phyloP scores from a whole-genome alignment of 2,113 vertebrate species.

The Neotragus moschatus region DNA sequence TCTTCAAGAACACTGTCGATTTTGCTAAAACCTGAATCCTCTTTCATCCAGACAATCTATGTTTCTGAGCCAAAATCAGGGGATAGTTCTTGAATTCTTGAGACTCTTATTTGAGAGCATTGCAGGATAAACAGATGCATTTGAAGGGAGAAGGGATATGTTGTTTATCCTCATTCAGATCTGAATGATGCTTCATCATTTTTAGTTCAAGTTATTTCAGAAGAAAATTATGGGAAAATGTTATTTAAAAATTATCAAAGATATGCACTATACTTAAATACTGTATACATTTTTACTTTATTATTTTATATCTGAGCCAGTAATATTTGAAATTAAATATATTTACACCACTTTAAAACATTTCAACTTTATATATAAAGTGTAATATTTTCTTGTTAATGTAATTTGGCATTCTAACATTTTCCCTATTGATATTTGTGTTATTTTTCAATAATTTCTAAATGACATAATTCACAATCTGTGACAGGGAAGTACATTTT shows the following conservation, averaged over 20 bases:
- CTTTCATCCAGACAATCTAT: conserved; percentile 28
- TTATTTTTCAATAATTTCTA: background rate
- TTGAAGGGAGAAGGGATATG: background rate
- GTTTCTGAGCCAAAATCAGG: conserved; percentile 18
- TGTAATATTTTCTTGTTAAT: background rate
- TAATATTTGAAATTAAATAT: conserved; percentile 11
- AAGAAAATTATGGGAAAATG: background rate
- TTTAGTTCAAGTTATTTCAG: background rate
- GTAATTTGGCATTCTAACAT: background rate
- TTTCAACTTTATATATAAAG: background rate
- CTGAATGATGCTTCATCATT: background rate
- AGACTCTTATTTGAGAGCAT: background rate
- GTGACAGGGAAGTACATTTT: background rate
- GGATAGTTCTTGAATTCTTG: background rate
- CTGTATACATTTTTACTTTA: background rate
- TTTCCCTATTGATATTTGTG: background rate
- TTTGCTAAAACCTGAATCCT: conserved; percentile 24
- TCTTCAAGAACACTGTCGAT: background rate
- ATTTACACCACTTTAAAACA: background rate
- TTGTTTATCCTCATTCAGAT: background rate
- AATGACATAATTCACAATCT: background rate
- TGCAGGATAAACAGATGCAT: background rate
- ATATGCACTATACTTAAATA: background rate
- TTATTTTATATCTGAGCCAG: background rate
- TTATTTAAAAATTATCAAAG: background rate